Evolutionary conservation across 2,888 invertebrate species (phyloP).

Genomic region (Andrena haemorrhoa): DNA sequence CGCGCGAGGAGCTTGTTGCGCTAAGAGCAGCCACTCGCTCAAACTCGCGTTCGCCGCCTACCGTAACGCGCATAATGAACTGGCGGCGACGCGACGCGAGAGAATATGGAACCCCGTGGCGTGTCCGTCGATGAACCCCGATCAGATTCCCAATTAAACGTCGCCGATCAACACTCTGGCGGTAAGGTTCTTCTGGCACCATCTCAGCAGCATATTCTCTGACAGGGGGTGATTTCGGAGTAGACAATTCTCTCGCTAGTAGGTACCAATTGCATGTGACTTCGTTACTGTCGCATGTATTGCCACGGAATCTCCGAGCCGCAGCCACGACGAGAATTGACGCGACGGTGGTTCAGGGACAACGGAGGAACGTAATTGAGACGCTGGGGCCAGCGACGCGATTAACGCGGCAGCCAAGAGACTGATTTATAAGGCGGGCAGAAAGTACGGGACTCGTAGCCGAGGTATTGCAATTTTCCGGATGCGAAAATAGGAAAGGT

Average conservation of each 20-base stretch:
- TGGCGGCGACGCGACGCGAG: not conserved
- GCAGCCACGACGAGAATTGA: not conserved
- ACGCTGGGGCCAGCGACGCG: constrained; percentile 25
- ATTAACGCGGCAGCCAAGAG: constrained; percentile 40
- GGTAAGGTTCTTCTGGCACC: no score
- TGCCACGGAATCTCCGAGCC: constrained; percentile 11
- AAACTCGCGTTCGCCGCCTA: constrained; percentile 48
- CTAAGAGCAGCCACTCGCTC: constrained; percentile 67
- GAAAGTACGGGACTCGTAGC: constrained; percentile 40
- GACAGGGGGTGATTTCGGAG: no score
- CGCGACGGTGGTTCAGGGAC: not conserved
- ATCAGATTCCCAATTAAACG: constrained; percentile 40
- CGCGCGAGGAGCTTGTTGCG: constrained; percentile 74
- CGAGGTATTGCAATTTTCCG: constrained; percentile 82
- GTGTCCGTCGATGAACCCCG: not conserved
- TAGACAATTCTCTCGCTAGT: no score
- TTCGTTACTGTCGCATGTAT: no score
- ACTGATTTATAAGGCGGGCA: constrained; percentile 66
- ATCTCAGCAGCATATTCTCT: no score
- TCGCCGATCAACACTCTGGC: no score
- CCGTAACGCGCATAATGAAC: constrained; percentile 23
- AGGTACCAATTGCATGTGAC: no score
- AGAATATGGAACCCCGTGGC: constrained; percentile 18
- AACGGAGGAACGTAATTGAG: constrained; percentile 7
- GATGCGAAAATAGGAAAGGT: constrained; percentile 83